Conservation (phyloP, 2,797 vertebrate genomes). For the Ataeniobius toweri region DNA sequence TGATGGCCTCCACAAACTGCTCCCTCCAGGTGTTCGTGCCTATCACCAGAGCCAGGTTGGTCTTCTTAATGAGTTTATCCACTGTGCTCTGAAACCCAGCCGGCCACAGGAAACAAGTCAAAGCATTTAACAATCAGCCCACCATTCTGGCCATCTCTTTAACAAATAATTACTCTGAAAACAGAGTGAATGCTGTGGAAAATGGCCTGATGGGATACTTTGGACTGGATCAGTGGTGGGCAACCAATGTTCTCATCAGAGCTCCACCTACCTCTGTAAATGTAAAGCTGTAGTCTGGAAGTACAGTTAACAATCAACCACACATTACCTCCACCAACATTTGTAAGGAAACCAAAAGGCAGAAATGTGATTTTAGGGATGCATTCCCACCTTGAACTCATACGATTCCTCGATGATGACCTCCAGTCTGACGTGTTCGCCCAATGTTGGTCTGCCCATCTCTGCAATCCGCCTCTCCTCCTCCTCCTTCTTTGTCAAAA, state of each 20-base stretch:
- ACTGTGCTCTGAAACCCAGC: conserved; percentile 85
- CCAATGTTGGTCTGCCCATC: conserved; percentile 89
- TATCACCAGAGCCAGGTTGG: conserved; percentile 94
- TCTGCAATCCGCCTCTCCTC: conserved; percentile 90
- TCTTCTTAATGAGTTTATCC: conserved; percentile 98
- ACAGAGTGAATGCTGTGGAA: background rate
- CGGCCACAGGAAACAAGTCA: background rate
- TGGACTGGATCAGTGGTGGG: background rate
- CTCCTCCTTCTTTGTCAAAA: conserved; percentile 86
- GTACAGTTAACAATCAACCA: background rate
- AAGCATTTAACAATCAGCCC: background rate
- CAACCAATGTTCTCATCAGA: background rate
- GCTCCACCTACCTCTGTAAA: background rate
- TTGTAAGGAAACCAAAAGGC: background rate
- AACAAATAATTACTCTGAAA: background rate
- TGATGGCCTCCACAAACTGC: conserved; percentile 96
- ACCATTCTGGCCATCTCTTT: background rate
- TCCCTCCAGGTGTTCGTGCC: conserved; percentile 97
- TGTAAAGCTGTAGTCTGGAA: background rate
- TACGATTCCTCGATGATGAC: conserved; percentile 96
- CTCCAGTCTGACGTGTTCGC: conserved; percentile 89
- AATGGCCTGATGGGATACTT: background rate
- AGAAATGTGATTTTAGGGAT: background rate
- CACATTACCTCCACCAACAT: background rate
- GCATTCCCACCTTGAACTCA: conserved; percentile 89